Evolutionary conservation across 1,140 invertebrate genomes (phyloP).

Genomic region (Leptinotarsa texana): DNA sequence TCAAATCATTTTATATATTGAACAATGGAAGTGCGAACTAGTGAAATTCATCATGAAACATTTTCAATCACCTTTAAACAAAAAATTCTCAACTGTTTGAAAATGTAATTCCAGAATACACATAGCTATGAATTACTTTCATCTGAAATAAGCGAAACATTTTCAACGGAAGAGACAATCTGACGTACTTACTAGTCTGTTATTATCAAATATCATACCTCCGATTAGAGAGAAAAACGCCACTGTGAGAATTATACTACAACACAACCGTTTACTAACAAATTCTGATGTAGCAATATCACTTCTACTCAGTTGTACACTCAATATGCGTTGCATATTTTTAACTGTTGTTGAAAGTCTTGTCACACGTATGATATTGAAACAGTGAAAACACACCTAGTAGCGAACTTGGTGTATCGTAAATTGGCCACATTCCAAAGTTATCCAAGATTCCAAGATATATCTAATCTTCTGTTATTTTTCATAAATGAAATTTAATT

Average conservation of each 20-base stretch:
- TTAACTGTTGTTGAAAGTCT: neutral
- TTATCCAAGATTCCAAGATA: neutral
- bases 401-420: neutral
- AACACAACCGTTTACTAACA: slow-evolving; percentile 60
- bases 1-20: too few species aligned
- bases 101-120: too few species aligned
- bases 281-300: slow-evolving; percentile 53
- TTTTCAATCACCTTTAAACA: too few species aligned
- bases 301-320: slow-evolving; percentile 37
- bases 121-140: too few species aligned
- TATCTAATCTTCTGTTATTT: slow-evolving; percentile 2
- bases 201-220: slow-evolving; percentile 41
- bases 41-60: too few species aligned
- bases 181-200: neutral
- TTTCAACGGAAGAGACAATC: too few species aligned
- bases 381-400: neutral
- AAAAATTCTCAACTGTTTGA: too few species aligned
- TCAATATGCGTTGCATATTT: slow-evolving; percentile 44
- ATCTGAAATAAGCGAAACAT: too few species aligned
- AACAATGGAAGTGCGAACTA: too few species aligned
- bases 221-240: slow-evolving; percentile 58
- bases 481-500: neutral
- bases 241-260: slow-evolving; percentile 57
- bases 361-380: neutral
- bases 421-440: neutral